These are phyloP conservation scores for Drosophila fulvimacula DNA, from an alignment of 2,888 invertebrate species.

Conservation along the genomic window DNA sequence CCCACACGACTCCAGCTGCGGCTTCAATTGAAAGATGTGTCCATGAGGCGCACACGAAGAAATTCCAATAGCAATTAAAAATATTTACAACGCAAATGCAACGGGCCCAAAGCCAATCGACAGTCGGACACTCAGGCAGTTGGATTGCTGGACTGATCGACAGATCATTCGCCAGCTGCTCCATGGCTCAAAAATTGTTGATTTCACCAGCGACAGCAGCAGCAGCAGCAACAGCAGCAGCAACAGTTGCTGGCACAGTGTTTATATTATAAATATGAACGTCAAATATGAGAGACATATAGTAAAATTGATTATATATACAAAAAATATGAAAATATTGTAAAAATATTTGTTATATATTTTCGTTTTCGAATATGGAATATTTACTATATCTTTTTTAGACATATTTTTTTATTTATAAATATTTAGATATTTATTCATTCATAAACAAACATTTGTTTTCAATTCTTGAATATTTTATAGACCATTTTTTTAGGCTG, in stretches of 20 bases:
- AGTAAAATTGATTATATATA: neutral
- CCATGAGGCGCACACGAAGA: conserved; percentile 70
- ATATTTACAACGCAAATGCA: conserved; percentile 80
- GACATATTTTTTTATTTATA: no score
- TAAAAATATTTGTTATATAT: neutral
- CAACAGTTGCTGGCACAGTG: conserved; percentile 9
- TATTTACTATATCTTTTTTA: no score
- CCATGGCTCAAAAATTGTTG: conserved; percentile 23
- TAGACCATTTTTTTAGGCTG: no score
- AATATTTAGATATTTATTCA: no score
- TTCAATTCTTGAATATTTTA: no score
- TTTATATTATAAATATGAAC: conserved; percentile 3
- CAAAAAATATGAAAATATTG: neutral
- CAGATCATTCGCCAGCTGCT: conserved; percentile 42
- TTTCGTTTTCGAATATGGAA: no score
- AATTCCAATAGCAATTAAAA: conserved; percentile 79
- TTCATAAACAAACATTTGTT: no score
- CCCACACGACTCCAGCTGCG: conserved; percentile 60
- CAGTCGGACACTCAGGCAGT: conserved; percentile 25
- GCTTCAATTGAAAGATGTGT: conserved; percentile 72
- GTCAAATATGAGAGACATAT: neutral
- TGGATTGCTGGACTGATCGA: conserved; percentile 29
- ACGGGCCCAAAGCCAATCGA: conserved; percentile 38
- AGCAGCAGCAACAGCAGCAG: conserved; percentile 9
- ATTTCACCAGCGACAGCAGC: conserved; percentile 39